Base-by-base conservation (phyloP, 2,888 invertebrate species). In the Drosophila meridiana region DNA sequence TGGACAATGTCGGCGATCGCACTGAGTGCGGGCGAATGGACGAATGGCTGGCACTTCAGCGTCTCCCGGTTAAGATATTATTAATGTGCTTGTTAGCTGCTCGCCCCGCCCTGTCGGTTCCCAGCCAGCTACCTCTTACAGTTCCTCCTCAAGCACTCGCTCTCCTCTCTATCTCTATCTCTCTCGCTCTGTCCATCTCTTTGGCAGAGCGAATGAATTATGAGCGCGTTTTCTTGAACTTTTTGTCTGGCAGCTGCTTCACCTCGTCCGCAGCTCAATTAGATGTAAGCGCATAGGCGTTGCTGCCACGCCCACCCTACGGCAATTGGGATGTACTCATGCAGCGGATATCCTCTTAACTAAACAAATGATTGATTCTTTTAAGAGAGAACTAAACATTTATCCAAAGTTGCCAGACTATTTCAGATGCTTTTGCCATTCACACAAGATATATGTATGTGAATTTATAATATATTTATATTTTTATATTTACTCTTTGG, bases 21-120 rank as follows among this genome's bases (percentile, higher is more conserved):
- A 20, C 57, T 13, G 57, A 40, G 40, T 34, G 30, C 61, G 69
- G 56, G 38, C 52, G 34, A 62, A 73, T 50, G 56, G 47, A 64
- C 71, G 67, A 62, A 71, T 64, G 86, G 72, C 58, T 69, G 76
- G 69, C 80, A 76, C 69, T 88, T 71, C 73, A 72, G 69, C 73
- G 87, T 73, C 78, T 76, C 78, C 76, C 66, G 69, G 69, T 75
- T 81, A 78, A 83, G 86, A 86, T 85, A 88, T 88, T 85, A 88
- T 85, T 86, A 88, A 85, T 85, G 84, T 70, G 73, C 87, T 89
- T 84, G 87, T 82, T 82, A 80, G 79, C 76, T 73, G 79, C 73
- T 74, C 47, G 66, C 63, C 14, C 53, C 58, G 66, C 69, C 63
- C 60, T 42, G 60, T 42, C 42, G n/a, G 13, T 62, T 20, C 20